Base-by-base conservation (phyloP, 1,140 invertebrate genomes). In the Cotesia typhae region DNA sequence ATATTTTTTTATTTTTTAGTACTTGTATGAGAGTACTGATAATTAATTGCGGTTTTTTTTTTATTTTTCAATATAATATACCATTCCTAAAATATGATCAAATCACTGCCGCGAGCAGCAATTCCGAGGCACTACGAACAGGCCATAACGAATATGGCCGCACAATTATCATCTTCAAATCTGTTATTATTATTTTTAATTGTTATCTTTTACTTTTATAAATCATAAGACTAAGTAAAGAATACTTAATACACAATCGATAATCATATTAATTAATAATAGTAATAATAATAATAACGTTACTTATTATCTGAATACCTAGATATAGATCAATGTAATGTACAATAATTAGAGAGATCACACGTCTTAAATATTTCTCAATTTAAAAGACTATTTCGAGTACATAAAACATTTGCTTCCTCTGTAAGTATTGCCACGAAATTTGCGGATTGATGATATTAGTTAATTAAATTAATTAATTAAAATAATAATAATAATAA, bases 121-220 rank as follows among this genome's bases (percentile, higher is more conserved):
- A 87, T 87, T 87, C 83, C 85, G 85, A 86, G 85, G 85, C 85
- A 87, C 85, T 87, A 87, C 85, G 81, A 87, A 86, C 85, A 84
- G 85, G 83, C 85, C 85, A 86, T 82, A 84, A 75, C 81, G 79
- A 85, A 82, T 85, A 86, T 86, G 85, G 84, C 85, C 85, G 79
- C 82, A 82, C 79, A 86, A 83, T 85, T 81, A 80, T 83, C 81
- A 80, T 83, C 82, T 28, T 83, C 81, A 83, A 82, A 84, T 87
- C 82, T 85, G 41, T 47, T 47, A 47, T 47, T 47, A 47, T 47
- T 47, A 47, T 47, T 47, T 47, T 47, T 47, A 47, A 47, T 47
- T 47, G 6, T 47, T 9, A 47, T 47, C 10, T 47, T 41, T 47
- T 47, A 47, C 82, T 84, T 72, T 82, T 75, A 81, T 82, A 85